These are phyloP conservation scores for Oreochromis spilurus DNA, from an alignment of 2,113 vertebrate genomes.

Conservation along the genomic window DNA sequence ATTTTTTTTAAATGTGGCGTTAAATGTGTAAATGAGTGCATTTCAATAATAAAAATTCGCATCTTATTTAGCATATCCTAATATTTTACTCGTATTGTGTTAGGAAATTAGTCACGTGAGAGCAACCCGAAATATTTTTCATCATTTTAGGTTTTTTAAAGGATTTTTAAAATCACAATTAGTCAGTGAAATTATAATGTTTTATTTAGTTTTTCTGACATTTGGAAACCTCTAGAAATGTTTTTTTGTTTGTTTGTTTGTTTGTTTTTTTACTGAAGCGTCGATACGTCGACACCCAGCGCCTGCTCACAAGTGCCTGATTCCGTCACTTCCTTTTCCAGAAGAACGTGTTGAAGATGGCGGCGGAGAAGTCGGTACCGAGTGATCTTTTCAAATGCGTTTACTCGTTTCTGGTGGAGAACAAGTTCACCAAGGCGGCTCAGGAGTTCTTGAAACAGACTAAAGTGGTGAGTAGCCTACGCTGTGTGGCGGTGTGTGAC, in stretches of 20 bases:
- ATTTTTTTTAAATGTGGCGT: not conserved
- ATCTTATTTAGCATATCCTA: not conserved
- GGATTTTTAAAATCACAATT: not conserved
- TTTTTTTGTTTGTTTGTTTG: too few relatives aligned
- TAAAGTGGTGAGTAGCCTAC: slow-evolving; percentile 68
- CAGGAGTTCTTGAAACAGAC: slow-evolving; percentile 71
- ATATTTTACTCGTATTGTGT: not conserved
- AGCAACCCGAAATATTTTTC: not conserved
- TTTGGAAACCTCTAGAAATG: not conserved
- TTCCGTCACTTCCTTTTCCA: not conserved
- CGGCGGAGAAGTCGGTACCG: slow-evolving; percentile 61
- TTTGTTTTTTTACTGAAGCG: not conserved
- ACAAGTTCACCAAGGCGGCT: slow-evolving; percentile 77
- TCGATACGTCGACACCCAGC: slow-evolving; percentile 12
- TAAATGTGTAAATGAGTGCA: not conserved
- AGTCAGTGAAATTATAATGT: not conserved
- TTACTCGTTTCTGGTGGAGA: slow-evolving; percentile 75
- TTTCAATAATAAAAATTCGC: not conserved
- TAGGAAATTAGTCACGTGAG: not conserved
- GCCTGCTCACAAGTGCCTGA: not conserved
- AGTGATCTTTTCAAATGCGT: slow-evolving; percentile 77
- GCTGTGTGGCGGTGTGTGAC: not conserved
- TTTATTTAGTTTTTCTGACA: not conserved
- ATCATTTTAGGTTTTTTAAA: not conserved
- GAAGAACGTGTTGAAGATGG: slow-evolving; percentile 72